Base-by-base conservation (phyloP, 2,888 invertebrate genomes). In the Drosophila prostipennis region DNA sequence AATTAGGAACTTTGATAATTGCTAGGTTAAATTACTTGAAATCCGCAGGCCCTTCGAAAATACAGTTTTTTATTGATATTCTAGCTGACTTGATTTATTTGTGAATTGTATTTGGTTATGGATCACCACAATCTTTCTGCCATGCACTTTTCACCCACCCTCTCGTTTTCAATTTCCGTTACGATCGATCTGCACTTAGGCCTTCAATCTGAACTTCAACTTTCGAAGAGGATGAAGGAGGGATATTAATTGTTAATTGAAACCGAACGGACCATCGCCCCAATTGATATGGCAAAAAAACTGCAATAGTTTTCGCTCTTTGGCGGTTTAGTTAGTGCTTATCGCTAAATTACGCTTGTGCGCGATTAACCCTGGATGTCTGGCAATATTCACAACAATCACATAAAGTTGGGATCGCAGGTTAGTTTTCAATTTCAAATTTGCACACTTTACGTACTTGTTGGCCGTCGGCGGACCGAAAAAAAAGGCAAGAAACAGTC, bases 221-320 rank as follows among this genome's bases (percentile, higher is more conserved):
- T 40, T 16, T 29, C 29, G 52, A 32, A 32, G 34, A 45, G 34
- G 29, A 19, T 52, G 32, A 46, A 34, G 60, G 29, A 23, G 29
- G 32, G 42, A 49, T 60, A 60, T 63, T 60, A 49, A 49, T 60
- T 60, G 23, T 60, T 49, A 49, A 49, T 60, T 60, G 32, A 63
- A 29, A 49, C 29, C 60, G 37, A 49, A 64, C 45, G 16, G 23
- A 42, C 58, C 42, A 26, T 57, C 58, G 42, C 58, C 16, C 23
- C 16, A 61, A 61, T 63, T 48, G 64, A 63, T 58, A 34, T 13
- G 29, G 19, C 19, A 13, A 14, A 34, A 43, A 55, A 52, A 49
- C 16, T 61, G 46, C 46, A 59, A 61, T 34, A 59, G 16, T 59
- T 61, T 39, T 48, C 23, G 32, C 34, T 14, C 13, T n/a, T 36